Evolutionary conservation across 92 coral and sea anemone species (phyloP), one percentile per base, ranked within the genome.

Genomic region (Bergia puertoricense): DNA sequence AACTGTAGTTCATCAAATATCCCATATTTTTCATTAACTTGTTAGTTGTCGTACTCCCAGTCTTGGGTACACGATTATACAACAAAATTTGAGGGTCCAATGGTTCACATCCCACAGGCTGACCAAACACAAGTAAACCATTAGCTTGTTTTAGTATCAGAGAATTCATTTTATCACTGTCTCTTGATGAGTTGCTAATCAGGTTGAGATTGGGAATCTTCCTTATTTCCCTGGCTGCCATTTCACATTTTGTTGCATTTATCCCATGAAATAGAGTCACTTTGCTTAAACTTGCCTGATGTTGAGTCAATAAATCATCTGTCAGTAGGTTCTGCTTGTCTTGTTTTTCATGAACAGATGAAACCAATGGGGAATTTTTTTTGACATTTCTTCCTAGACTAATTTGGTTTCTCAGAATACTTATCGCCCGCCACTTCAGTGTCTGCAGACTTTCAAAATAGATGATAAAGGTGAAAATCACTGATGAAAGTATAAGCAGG

Each of bases 11-110:
- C 92, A 90, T 90, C 37, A 36, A n/a, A 5, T 77, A 3, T 41
- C 81, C 79, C 36, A 74, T 79, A 48, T 81, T 23, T 6, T 90
- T 66, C 30, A 92, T 69, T 51, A 91, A 68, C 44, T 62, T 43
- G 40, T 72, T 77, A 40, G 84, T 91, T 40, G 92, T 86, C 1
- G 97, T 94, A 71, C 97, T 94, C 37, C 94, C 97, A 36, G 97
- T 94, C 85, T 94, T 94, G 56, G 92, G 92, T 43, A 94, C 88
- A 30, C 97, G 77, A 68, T 94, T 94, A 84, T 90, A 94, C 46
- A 94, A 85, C 9, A 94, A 41, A 40, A 94, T 74, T 75, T 89
- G 82, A 1, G 97, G 97, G 43, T 94, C 66, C 14, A 94, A 50
- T n/a, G 97, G 90, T 46, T 82, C 43, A 42, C 93, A 91, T 11